A percentile compares a stretch with the other conserved stretches of the same genome.
Evolutionary conservation across 1,140 invertebrate species (phyloP).

Genomic region (Bombus fervidus): DNA sequence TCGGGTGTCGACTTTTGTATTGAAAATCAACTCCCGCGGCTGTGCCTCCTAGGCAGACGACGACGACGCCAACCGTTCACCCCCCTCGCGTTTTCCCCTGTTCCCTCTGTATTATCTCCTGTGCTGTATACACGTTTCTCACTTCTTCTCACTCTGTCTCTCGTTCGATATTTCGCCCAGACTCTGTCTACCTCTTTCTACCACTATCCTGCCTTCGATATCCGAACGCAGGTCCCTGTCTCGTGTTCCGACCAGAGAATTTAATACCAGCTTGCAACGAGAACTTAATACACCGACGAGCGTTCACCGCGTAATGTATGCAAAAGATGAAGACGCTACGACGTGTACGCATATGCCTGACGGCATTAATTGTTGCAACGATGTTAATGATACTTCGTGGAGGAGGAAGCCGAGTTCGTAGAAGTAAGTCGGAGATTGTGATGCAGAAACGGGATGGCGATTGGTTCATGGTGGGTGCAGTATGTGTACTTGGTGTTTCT

Average conservation of each 20-base stretch:
- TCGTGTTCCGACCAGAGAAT: conserved; percentile 11
- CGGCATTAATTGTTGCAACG: conserved; percentile 28
- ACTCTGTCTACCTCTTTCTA: background rate
- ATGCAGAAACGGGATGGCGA: too few species aligned
- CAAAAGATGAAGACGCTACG: conserved; percentile 40
- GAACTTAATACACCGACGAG: conserved; percentile 40
- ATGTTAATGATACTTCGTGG: conserved; percentile 26
- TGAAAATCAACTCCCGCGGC: conserved; percentile 34
- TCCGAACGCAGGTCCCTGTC: background rate
- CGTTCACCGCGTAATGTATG: conserved; percentile 30
- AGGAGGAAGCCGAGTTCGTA: background rate
- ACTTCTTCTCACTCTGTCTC: background rate
- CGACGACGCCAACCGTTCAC: background rate
- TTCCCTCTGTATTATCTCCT: background rate
- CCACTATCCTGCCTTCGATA: background rate
- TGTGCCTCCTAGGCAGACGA: conserved; percentile 10
- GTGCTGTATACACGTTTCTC: background rate
- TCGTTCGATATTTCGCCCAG: background rate
- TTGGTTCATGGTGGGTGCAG: too few species aligned
- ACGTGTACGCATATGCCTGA: conserved; percentile 19
- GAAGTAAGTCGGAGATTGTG: too few species aligned
- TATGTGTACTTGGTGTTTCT: too few species aligned
- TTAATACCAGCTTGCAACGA: conserved; percentile 42
- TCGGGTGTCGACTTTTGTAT: conserved; percentile 45
- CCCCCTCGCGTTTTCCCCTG: background rate